Evolutionary conservation across 2,113 vertebrate species (phyloP).

Genomic region (Varanus salvator): DNA sequence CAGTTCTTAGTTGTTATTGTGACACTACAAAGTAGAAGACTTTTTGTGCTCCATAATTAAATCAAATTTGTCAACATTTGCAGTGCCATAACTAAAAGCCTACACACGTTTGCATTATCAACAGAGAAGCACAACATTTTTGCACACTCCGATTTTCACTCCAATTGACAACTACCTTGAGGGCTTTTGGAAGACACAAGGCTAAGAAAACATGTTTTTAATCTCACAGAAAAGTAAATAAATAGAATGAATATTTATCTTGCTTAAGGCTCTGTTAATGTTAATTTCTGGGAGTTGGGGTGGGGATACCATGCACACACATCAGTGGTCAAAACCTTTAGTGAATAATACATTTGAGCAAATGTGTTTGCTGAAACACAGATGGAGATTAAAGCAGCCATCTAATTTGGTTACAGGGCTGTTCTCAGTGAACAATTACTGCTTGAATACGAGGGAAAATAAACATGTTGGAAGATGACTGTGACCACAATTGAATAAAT

Average conservation of each 20-base stretch:
- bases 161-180: conserved; percentile 34
- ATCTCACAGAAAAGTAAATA: conserved; percentile 35
- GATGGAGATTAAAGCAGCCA: conserved; percentile 7
- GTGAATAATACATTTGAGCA: neutral
- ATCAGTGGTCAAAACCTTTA: neutral
- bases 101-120: conserved; percentile 43
- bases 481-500: neutral
- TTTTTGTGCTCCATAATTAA: conserved; percentile 53
- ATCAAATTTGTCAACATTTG: conserved; percentile 68
- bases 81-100: conserved; percentile 47
- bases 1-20: conserved; percentile 60
- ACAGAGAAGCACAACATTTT: conserved; percentile 22
- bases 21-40: conserved; percentile 16
- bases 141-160: conserved; percentile 52
- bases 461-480: neutral
- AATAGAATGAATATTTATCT: conserved; percentile 52
- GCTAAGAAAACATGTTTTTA: conserved; percentile 24
- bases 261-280: conserved; percentile 23
- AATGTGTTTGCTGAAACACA: neutral
- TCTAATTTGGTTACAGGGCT: conserved; percentile 12
- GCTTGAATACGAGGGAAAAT: fast-evolving
- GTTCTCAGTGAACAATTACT: conserved; percentile 19
- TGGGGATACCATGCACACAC: neutral
- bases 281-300: conserved; percentile 21
- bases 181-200: conserved; percentile 23